These are phyloP conservation scores for Hermodice carunculata DNA, from an alignment of 2,888 invertebrate species.

Conservation along the genomic window DNA sequence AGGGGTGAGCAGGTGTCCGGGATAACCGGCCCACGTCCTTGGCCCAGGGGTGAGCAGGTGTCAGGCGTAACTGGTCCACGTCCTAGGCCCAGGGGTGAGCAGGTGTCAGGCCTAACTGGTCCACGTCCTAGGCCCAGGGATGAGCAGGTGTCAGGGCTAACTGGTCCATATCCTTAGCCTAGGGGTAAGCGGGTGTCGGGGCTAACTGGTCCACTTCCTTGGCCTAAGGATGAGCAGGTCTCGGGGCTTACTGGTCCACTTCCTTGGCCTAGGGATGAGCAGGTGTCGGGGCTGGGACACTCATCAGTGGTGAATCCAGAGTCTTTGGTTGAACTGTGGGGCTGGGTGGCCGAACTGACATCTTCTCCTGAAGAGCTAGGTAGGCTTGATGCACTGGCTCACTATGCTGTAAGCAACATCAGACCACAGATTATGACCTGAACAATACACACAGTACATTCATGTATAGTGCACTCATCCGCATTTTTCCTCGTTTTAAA, in stretches of 20 bases:
- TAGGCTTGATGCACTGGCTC: conserved; percentile 87
- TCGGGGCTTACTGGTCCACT: neutral
- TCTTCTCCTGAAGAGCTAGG: conserved; percentile 83
- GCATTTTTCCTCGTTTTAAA: too few species aligned
- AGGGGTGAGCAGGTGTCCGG: too few species aligned
- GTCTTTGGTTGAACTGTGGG: conserved; percentile 77
- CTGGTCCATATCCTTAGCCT: too few species aligned
- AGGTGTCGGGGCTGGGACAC: conserved; percentile 86
- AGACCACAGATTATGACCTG: neutral
- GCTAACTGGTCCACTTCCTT: neutral
- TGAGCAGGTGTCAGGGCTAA: too few species aligned
- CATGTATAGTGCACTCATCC: too few species aligned
- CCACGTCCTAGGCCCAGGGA: too few species aligned
- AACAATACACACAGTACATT: neutral
- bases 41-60: too few species aligned
- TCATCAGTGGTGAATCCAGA: conserved; percentile 86
- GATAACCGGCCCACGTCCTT: too few species aligned
- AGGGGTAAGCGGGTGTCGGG: too few species aligned
- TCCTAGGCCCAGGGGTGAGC: too few species aligned
- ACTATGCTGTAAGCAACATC: conserved; percentile 76
- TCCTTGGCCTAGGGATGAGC: conserved; percentile 65
- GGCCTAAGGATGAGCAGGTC: conserved; percentile 10
- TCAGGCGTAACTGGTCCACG: too few species aligned
- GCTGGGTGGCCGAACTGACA: conserved; percentile 80
- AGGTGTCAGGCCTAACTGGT: too few species aligned